Conservation (phyloP, 2,888 invertebrate genomes). For the Shargacucullia verbasci region DNA sequence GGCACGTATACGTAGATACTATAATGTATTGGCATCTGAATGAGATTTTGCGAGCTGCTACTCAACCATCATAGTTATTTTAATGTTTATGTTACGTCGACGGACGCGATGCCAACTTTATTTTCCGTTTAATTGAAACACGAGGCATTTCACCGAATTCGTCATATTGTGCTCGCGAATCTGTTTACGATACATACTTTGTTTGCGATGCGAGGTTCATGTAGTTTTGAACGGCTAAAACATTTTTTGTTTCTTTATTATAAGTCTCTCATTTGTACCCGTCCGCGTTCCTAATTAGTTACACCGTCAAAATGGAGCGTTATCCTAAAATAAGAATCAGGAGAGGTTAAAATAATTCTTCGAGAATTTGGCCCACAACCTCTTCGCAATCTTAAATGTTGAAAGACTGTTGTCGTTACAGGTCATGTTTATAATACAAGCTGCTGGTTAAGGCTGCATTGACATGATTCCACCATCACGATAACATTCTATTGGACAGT, state of each 20-base stretch:
- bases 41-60: slow-evolving; percentile 70
- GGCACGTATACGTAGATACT: slow-evolving; percentile 32
- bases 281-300: slow-evolving; percentile 40
- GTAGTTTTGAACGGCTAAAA: slow-evolving; percentile 30
- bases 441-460: slow-evolving; percentile 21
- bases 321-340: slow-evolving; percentile 19
- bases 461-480: slow-evolving; percentile 29
- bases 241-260: slow-evolving; percentile 40
- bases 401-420: slow-evolving; percentile 14
- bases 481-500: slow-evolving; percentile 55
- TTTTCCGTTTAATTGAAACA: slow-evolving; percentile 82
- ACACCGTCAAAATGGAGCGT: slow-evolving; percentile 18
- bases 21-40: slow-evolving; percentile 72
- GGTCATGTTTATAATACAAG: slow-evolving; percentile 1
- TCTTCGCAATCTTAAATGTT: neutral
- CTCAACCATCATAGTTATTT: slow-evolving; percentile 77
- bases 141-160: slow-evolving; percentile 77
- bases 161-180: slow-evolving; percentile 72
- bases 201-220: slow-evolving; percentile 63
- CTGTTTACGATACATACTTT: slow-evolving; percentile 72
- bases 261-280: slow-evolving; percentile 39
- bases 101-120: slow-evolving; percentile 77
- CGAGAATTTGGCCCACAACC: slow-evolving; percentile 7
- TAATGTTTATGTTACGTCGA: slow-evolving; percentile 78
- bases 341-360: slow-evolving; percentile 10